Evolutionary conservation across 2,888 invertebrate genomes (phyloP).

Genomic region (Papilio gigon): DNA sequence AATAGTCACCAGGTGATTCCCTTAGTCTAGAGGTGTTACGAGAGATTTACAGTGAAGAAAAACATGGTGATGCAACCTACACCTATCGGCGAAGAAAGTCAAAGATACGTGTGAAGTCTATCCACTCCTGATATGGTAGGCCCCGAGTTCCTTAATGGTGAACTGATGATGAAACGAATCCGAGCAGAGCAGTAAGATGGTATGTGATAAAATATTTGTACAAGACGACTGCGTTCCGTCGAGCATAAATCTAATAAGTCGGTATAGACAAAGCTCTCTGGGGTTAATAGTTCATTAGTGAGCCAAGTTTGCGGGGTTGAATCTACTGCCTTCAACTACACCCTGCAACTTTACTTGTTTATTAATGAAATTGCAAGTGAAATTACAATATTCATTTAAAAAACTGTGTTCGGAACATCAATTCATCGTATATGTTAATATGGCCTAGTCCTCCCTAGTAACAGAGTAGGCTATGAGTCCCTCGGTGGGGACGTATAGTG

Average conservation of each 20-base stretch:
- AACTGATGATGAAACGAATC: no score
- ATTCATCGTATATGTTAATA: not conserved
- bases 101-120: no score
- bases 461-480: no score
- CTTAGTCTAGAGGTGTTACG: no score
- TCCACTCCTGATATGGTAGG: no score
- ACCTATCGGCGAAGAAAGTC: no score
- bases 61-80: no score
- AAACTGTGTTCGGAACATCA: not conserved
- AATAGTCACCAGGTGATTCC: no score
- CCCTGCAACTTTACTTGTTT: constrained; percentile 10
- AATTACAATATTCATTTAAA: not conserved
- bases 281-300: constrained; percentile 31
- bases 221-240: constrained; percentile 15
- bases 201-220: not conserved
- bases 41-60: no score
- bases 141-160: no score
- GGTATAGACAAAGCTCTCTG: constrained; percentile 1
- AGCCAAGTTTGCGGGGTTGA: not conserved
- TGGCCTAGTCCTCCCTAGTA: no score
- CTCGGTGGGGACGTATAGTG: no score
- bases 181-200: not conserved
- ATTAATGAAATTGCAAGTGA: not conserved
- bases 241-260: constrained; percentile 30
- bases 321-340: constrained; percentile 2